Evolutionary conservation across 2,888 invertebrate genomes (phyloP).

Genomic region (Keiferia lycopersicella): DNA sequence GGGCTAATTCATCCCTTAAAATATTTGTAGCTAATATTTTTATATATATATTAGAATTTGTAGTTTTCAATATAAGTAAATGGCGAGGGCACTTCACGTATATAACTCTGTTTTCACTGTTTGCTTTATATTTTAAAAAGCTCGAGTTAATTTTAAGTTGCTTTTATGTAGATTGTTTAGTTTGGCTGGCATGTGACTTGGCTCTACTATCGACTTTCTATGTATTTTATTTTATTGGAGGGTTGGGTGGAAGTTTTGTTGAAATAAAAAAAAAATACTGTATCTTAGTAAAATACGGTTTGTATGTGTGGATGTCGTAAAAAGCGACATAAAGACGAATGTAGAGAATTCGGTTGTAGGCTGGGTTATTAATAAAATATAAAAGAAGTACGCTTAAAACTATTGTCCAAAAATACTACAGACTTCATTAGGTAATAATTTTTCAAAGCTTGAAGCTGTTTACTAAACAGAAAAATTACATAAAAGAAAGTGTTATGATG

Average conservation of each 20-base stretch:
- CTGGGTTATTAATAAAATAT: too few relatives aligned
- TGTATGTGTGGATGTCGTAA: not conserved
- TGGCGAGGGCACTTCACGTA: not conserved
- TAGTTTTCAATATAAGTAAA: not conserved
- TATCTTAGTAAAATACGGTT: not conserved
- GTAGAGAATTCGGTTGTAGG: too few relatives aligned
- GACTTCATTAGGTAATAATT: too few relatives aligned
- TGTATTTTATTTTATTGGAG: slow-evolving; percentile 42
- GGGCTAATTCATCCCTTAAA: too few relatives aligned
- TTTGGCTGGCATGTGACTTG: slow-evolving; percentile 45
- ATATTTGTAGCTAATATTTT: too few relatives aligned
- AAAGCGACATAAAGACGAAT: too few relatives aligned
- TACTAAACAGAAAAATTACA: too few relatives aligned
- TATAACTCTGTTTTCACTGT: not conserved
- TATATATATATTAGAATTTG: not conserved
- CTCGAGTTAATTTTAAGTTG: slow-evolving; percentile 16
- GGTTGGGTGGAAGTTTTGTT: slow-evolving; percentile 45
- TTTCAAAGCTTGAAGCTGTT: too few relatives aligned
- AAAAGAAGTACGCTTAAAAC: too few relatives aligned
- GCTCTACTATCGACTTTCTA: slow-evolving; percentile 34
- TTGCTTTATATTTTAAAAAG: not conserved
- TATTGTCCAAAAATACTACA: too few relatives aligned
- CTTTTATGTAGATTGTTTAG: slow-evolving; percentile 31
- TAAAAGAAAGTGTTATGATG: too few relatives aligned
- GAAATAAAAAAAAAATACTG: not conserved